Percentiles rank a stretch among this genome's conserved stretches.
Evolutionary conservation across 2,797 vertebrate species (phyloP).

Genomic region (Lacerta agilis): DNA sequence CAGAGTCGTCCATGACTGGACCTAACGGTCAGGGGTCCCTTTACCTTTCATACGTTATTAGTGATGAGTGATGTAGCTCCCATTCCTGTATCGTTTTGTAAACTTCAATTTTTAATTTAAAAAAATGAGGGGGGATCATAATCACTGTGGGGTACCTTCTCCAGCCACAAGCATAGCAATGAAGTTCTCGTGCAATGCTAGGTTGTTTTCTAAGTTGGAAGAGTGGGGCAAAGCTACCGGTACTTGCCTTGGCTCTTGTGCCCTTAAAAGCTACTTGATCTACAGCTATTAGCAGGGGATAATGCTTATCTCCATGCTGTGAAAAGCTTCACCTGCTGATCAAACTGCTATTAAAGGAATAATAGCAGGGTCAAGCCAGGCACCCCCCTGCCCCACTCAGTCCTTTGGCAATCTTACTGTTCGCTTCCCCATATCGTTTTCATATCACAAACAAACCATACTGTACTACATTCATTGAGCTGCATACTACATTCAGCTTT

Average conservation of each 20-base stretch:
- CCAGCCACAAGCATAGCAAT: no score
- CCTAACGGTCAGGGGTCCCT: no score
- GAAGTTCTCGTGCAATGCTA: no score
- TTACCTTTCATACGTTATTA: no score
- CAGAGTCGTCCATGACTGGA: no score
- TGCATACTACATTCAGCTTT: background rate
- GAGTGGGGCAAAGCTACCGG: background rate
- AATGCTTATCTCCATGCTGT: background rate
- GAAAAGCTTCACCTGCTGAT: background rate
- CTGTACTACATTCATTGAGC: no score
- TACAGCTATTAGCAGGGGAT: background rate
- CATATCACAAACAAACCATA: background rate
- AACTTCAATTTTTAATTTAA: no score
- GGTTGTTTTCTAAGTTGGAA: background rate
- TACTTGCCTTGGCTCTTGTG: background rate
- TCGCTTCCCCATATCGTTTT: background rate
- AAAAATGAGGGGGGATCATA: no score
- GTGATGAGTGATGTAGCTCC: no score
- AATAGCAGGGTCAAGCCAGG: background rate
- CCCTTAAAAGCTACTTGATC: background rate
- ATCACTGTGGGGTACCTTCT: no score
- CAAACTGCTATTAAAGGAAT: background rate
- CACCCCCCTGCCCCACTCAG: background rate
- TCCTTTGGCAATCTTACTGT: background rate
- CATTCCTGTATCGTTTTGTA: no score